Base-by-base conservation (phyloP, 2,113 vertebrate genomes). In the Malaclemys terrapin region DNA sequence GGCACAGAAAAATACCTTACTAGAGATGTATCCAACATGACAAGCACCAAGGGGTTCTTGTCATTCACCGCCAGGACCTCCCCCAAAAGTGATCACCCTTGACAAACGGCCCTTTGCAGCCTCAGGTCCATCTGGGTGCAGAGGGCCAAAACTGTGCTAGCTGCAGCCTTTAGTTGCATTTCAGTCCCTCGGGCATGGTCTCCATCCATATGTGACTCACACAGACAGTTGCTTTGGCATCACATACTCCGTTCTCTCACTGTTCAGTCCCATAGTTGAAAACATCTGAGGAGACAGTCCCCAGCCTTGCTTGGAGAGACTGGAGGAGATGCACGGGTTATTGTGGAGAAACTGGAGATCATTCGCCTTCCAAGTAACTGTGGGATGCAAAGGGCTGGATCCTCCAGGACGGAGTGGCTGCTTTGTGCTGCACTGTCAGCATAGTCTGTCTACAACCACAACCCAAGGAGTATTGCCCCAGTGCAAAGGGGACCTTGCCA, bases 91-190 rank as follows among this genome's bases (percentile, higher is more conserved):
- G 47, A 56, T 38, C 35, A 47, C 54, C 50, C n/a, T 47, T 0
- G 16, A 12, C 22, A 45, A 45, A 45, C 4, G 1, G 78, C 24
- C 85, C 22, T 6, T 49, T 65, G 80, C 31, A 86, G 52, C 47
- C 45, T 9, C 81, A 1, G 53, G 78, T 27, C 50, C 42, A 8
- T 47, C 72, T 1, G 0, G 6, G 38, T 8, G 0, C n/a, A 1
- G 52, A 69, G 17, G 3, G 25, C 38, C 72, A 89, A n/a, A 9
- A 47, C 42, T 35, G 4, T 17, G 45, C 27, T 72, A 84, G 49
- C 79, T 0, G 0, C 20, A 20, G 80, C 65, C 19, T 82, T 29
- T 5, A n/a, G 22, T 1, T 6, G 11, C 85, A 38, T 45, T 6
- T 4, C 89, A 57, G 35, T 81, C 54, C 69, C 53, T 76, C 27